Base-by-base conservation (phyloP, 1,140 invertebrate genomes). In the Zelostemma sp. region DNA sequence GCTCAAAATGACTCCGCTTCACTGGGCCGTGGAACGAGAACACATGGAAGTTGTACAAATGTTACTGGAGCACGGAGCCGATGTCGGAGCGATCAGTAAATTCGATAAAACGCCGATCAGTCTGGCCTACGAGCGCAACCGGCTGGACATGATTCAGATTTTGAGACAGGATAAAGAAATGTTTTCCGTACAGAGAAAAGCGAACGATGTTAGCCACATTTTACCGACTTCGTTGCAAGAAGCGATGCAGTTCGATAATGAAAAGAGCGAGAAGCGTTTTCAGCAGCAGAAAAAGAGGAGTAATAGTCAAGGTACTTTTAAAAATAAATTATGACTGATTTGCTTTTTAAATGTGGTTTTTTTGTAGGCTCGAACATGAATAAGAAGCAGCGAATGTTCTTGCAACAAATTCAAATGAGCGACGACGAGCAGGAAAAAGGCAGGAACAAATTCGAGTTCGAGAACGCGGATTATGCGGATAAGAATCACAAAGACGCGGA, bases 1-100 rank as follows among this genome's bases (percentile, higher is more conserved):
- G 94, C 84, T 97, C 19, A 91, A 91, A 78, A 97, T 97, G 95
- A 97, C 95, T 17, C 95, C 96, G 19, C 86, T 98, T 16, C 96
- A 98, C 86, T 98, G 96, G 96, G 95, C 95, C 6, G 93, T 93
- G 45, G 95, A 97, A 85, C 90, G 92, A 69, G 89, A 91, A n/a
- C 91, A 95, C 80, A 74, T 88, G 21, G 87, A 88, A 43, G 90
- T 92, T 35, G 92, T 93, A 21, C 86, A 90, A 54, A 73, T 91
- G 41, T 85, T 97, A 43, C 76, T 97, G 1, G 87, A 89, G 51
- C 84, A 90, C 74, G 93, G 93, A 12, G 93, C 94, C 0, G 88
- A 93, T 80, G 83, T 89, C 2, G 85, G 86, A 59, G 80, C 86
- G 46, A 81, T 86, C 38, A 95, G 92, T 81, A 97, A 96, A 88